phyloP scores from a whole-genome alignment of 2,113 vertebrate genomes.

The Rhegmatorhina hoffmannsi region DNA sequence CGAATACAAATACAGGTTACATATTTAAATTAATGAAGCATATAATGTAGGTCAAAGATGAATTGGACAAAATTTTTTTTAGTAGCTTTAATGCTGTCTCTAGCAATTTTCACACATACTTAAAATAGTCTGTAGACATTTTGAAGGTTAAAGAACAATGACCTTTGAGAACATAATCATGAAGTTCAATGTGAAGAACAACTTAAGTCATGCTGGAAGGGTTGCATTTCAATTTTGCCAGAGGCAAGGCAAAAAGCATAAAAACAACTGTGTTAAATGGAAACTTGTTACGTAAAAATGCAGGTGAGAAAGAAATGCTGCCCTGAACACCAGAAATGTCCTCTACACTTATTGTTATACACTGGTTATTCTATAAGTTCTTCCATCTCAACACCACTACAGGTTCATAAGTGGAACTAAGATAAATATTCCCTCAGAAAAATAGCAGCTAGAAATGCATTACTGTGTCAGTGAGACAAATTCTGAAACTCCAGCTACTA shows the following conservation, averaged over 20 bases:
- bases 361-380: neutral
- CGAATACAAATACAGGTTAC: slow-evolving; percentile 27
- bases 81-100: slow-evolving; percentile 2
- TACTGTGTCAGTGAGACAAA: neutral
- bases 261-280: neutral
- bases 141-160: slow-evolving; percentile 23
- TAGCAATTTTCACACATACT: slow-evolving; percentile 15
- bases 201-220: neutral
- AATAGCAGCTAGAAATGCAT: neutral
- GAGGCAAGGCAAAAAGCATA: slow-evolving; percentile 8
- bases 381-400: neutral
- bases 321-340: neutral
- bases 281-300: neutral
- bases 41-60: neutral
- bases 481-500: neutral
- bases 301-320: neutral
- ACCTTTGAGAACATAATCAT: slow-evolving; percentile 16
- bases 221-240: slow-evolving; percentile 4
- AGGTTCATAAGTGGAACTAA: neutral
- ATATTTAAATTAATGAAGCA: slow-evolving; percentile 25
- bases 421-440: neutral
- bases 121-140: neutral
- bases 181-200: slow-evolving; percentile 20
- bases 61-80: neutral
- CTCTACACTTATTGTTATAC: neutral